These are phyloP conservation scores for Planiliza haematocheilus DNA, from an alignment of 2,113 vertebrate species.

Conservation along the genomic window DNA sequence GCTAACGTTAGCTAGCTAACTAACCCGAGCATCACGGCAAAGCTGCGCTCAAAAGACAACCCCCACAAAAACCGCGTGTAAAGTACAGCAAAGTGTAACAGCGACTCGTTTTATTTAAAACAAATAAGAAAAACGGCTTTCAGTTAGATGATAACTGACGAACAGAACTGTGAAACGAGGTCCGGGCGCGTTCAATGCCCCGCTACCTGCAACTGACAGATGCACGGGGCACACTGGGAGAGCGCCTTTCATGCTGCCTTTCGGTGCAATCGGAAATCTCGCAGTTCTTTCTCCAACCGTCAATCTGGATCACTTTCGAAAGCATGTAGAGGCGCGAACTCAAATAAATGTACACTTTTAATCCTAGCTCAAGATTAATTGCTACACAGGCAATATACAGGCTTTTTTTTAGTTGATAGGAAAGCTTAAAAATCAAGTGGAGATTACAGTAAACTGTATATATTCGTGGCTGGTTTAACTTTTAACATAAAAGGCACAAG, in stretches of 20 bases:
- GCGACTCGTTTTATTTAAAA: rapidly evolving
- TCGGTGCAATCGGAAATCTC: background rate
- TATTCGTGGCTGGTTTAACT: too few species aligned
- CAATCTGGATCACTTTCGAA: too few species aligned
- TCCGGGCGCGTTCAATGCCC: constrained; percentile 3
- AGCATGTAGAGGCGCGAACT: too few species aligned
- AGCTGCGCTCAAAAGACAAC: too few species aligned
- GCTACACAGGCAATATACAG: too few species aligned
- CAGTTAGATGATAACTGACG: background rate
- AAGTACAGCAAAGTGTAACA: background rate
- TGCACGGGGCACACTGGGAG: background rate
- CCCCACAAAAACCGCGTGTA: background rate
- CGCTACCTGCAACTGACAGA: constrained; percentile 68
- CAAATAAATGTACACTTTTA: too few species aligned
- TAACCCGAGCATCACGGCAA: constrained; percentile 38
- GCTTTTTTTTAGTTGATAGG: too few species aligned
- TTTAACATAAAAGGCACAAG: too few species aligned
- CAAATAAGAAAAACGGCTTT: background rate
- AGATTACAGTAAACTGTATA: too few species aligned
- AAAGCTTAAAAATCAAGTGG: too few species aligned
- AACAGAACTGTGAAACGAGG: too few species aligned
- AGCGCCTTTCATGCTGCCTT: constrained; percentile 40
- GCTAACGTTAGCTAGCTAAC: constrained; percentile 56
- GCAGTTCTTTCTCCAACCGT: background rate
- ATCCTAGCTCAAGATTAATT: too few species aligned